Evolutionary conservation across 2,113 vertebrate species (phyloP), one percentile per base, ranked within the genome.

Genomic region (Bombycilla garrulus): DNA sequence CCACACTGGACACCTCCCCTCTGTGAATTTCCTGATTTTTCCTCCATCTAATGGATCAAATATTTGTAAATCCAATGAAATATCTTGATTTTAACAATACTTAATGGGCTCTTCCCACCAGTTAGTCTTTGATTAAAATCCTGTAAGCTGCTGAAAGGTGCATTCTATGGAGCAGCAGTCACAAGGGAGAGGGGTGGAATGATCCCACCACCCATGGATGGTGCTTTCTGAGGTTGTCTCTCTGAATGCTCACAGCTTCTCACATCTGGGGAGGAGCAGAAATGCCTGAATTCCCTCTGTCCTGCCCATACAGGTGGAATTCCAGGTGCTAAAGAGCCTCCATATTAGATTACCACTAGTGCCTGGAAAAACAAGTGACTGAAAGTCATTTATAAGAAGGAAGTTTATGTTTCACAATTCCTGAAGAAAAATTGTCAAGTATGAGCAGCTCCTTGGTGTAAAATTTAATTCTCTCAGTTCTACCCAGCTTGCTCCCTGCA

Each of bases 151-250:
- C 53, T 36, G 58, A 7, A 61, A 54, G 28, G 28, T 56, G 21
- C 10, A 17, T 61, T 69, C 78, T 53, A 16, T 26, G 56, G n/a
- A 72, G 11, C 0, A 1, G 20, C 12, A 38, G 0, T 51, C 12
- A 1, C n/a, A 31, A 62, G 31, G 58, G 26, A 78, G 70, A 77
- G 35, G 26, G 26, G 38, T 31, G 64, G 53, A 42, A 38, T 0
- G 0, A 36, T 57, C 7, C 69, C 50, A 31, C 2, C 1, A 1
- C 22, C 45, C 31, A 2, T 1, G 23, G 50, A 12, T 11, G 22
- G 13, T 45, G 31, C 12, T 31, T 60, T 29, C 36, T 62, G 69
- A 48, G 48, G 22, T 9, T n/a, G 31, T 35, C 29, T 2, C 10
- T 88, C n/a, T 38, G 26, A 48, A 22, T 15, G 15, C 54, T 31